phyloP scores from a whole-genome alignment of 2,888 invertebrate genomes.

The Flexamia atlantica region DNA sequence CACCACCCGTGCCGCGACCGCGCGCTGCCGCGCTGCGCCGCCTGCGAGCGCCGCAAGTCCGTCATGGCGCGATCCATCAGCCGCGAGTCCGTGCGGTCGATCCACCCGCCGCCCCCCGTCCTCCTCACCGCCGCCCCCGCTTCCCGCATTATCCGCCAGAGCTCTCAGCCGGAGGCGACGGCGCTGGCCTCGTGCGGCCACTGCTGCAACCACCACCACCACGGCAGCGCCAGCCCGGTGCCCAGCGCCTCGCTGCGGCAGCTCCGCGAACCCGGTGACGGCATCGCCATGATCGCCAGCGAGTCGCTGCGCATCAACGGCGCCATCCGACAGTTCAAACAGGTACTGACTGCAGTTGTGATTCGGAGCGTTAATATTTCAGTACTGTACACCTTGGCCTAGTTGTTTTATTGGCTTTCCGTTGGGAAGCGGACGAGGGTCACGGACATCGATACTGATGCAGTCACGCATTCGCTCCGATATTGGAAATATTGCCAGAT shows the following conservation, averaged over 20 bases:
- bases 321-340: constrained; percentile 96
- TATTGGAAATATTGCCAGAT: background rate
- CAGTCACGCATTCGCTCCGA: constrained; percentile 31
- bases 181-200: constrained; percentile 77
- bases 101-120: constrained; percentile 82
- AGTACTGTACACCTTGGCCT: constrained; percentile 42
- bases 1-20: constrained; percentile 61
- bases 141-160: constrained; percentile 91
- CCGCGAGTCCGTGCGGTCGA: constrained; percentile 81
- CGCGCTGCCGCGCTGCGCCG: constrained; percentile 75
- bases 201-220: constrained; percentile 76
- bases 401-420: constrained; percentile 48
- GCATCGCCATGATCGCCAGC: constrained; percentile 96
- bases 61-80: constrained; percentile 89
- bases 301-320: constrained; percentile 98
- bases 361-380: constrained; percentile 25
- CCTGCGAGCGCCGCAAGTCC: constrained; percentile 87
- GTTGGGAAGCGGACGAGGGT: background rate
- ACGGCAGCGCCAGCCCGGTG: constrained; percentile 77
- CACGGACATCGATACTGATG: background rate
- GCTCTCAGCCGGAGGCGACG: constrained; percentile 90
- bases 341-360: constrained; percentile 79
- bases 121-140: constrained; percentile 83
- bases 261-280: constrained; percentile 89
- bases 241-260: constrained; percentile 93